These are phyloP conservation scores for Sphaerophoria taeniata DNA, from an alignment of 2,888 invertebrate genomes.

Conservation along the genomic window DNA sequence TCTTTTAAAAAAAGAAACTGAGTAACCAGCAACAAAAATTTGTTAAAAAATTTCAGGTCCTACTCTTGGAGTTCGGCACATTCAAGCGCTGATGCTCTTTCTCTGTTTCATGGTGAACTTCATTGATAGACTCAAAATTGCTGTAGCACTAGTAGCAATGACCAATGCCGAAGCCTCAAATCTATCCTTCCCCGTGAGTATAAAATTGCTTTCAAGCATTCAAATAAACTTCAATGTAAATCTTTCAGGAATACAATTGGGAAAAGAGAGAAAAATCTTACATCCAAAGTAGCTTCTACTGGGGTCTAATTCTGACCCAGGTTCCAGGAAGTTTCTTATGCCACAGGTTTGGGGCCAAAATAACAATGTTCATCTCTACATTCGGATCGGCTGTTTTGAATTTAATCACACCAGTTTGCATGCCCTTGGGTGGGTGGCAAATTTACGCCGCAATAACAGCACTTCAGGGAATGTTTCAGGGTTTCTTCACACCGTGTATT, in stretches of 20 bases:
- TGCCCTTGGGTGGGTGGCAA: slow-evolving; percentile 19
- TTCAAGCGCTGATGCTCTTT: slow-evolving; percentile 25
- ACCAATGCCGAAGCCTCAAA: slow-evolving; percentile 8
- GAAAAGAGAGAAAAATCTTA: slow-evolving; percentile 56
- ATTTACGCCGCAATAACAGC: slow-evolving; percentile 3
- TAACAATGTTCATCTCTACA: slow-evolving; percentile 20
- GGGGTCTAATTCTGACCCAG: slow-evolving; percentile 23
- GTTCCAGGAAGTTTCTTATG: slow-evolving; percentile 23
- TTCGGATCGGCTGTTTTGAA: slow-evolving; percentile 15
- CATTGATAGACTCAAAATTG: slow-evolving; percentile 82
- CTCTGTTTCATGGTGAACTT: slow-evolving; percentile 23
- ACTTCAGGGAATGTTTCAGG: slow-evolving; percentile 24
- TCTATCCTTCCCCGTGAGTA: slow-evolving; percentile 15
- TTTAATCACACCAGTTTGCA: slow-evolving; percentile 23
- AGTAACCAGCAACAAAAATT: too few relatives aligned
- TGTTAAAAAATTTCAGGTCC: slow-evolving; percentile 64
- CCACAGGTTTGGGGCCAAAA: slow-evolving; percentile 8
- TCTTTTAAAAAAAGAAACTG: too few relatives aligned
- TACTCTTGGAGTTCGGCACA: slow-evolving; percentile 39
- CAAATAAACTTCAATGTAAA: neutral
- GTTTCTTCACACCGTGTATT: slow-evolving; percentile 21
- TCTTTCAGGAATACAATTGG: slow-evolving; percentile 23
- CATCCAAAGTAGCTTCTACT: slow-evolving; percentile 29
- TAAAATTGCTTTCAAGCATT: neutral
- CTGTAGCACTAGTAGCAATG: slow-evolving; percentile 82